Evolutionary conservation across 2,888 invertebrate species (phyloP), one percentile per base, ranked within the genome.

Genomic region (Andrena haemorrhoa): DNA sequence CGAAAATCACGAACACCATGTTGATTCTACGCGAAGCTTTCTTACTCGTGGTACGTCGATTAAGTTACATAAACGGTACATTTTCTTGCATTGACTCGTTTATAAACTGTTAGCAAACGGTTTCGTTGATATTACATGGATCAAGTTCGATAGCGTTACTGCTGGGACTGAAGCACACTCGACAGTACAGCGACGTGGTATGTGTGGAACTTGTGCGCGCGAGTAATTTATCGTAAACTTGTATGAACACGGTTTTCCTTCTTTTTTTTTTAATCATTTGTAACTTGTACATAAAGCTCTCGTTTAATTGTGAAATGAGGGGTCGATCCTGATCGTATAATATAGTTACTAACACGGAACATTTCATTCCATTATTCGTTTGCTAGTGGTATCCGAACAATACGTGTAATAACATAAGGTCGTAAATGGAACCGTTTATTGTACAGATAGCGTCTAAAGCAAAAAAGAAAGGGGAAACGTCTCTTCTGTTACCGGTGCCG

Each of bases 11-110:
- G 73, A 86, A 90, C 83, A 86, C 73, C 84, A 84, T 70, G 79
- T 69, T 80, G 86, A 82, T 81, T 73, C 76, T 77, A 75, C 78
- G 26, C 70, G 78, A 80, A 89, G 68, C 75, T 86, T 87, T 88
- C 83, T 83, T 80, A 87, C 64, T 82, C 82, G 82, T 78, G 77
- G 73, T 81, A 82, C 68, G 72, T 72, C 70, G 65, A 83, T 35
- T 86, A 76, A 66, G 79, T 80, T 80, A 47, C 58, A 78, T 81
- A 56, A 26, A 75, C 74, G 82, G 82, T 84, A 89, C 88, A 89
- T 89, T 89, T 83, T 89, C 89, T 89, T 89, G 89, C 89, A 89
- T 88, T 84, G 83, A 82, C 56, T 65, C 56, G 71, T 65, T 61
- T 49, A 56, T 3, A 64, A 79, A 64, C 66, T 60, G 73, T 66